Conservation (phyloP, 92 coral and sea anemone species). For the Porites cylindrica region DNA sequence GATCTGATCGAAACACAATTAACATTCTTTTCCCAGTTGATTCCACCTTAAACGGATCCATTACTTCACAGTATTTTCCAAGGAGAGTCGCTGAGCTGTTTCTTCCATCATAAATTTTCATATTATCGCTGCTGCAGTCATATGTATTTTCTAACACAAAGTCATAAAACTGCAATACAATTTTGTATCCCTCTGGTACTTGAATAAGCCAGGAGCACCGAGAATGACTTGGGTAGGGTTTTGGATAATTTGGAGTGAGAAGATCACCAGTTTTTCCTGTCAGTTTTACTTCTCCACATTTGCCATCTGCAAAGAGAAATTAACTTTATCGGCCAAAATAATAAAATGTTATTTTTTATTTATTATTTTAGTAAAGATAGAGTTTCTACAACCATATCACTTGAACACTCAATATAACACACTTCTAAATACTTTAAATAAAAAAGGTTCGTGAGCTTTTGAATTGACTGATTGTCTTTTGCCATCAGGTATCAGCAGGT, state of each 20-base stretch:
- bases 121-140: slow-evolving; percentile 67
- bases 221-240: slow-evolving; percentile 56
- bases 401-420: too few relatives aligned
- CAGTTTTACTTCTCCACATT: slow-evolving; percentile 13
- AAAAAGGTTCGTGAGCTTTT: too few relatives aligned
- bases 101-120: slow-evolving; percentile 82
- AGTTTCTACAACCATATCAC: too few relatives aligned
- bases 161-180: slow-evolving; percentile 65
- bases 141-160: slow-evolving; percentile 70
- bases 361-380: too few relatives aligned
- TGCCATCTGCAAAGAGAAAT: slow-evolving; percentile 19
- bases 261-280: slow-evolving; percentile 65
- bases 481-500: too few relatives aligned
- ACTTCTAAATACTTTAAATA: too few relatives aligned
- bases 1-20: slow-evolving; percentile 74
- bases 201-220: slow-evolving; percentile 85
- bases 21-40: slow-evolving; percentile 70
- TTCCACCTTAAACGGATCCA: slow-evolving; percentile 61
- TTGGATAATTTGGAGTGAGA: slow-evolving; percentile 83
- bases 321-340: background rate
- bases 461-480: too few relatives aligned
- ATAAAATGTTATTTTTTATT: background rate
- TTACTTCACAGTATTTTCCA: slow-evolving; percentile 82
- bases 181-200: slow-evolving; percentile 71
- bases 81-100: slow-evolving; percentile 46